phyloP scores from a whole-genome alignment of 53 echinoderm and acorn worm genomes.

The Glandiceps talaboti region DNA sequence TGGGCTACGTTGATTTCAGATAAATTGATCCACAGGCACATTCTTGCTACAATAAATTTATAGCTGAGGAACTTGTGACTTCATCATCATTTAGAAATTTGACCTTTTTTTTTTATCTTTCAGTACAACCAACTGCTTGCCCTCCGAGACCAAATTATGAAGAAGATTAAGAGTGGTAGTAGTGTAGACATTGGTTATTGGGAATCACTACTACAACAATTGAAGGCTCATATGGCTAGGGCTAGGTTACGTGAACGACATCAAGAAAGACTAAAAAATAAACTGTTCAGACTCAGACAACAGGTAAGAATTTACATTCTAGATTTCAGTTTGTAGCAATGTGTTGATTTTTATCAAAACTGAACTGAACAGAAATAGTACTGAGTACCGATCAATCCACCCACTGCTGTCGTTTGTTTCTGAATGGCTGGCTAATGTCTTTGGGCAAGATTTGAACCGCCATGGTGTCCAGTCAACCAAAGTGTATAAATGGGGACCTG shows the following conservation, averaged over 20 bases:
- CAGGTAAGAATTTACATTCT: conserved; percentile 64
- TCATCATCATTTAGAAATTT: no score
- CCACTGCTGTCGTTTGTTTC: neutral
- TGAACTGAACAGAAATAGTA: no score
- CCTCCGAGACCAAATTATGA: conserved; percentile 58
- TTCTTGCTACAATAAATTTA: no score
- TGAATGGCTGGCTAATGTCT: neutral
- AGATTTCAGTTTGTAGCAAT: no score
- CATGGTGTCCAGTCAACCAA: no score
- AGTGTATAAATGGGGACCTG: no score
- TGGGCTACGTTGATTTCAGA: no score
- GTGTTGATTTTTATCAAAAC: no score
- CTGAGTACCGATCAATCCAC: no score
- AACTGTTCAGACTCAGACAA: conserved; percentile 61
- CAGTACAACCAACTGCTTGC: conserved; percentile 67
- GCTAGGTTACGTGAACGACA: conserved; percentile 83
- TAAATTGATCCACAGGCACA: no score
- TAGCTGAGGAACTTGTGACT: no score
- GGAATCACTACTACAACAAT: conserved; percentile 85
- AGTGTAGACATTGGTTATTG: conserved; percentile 90
- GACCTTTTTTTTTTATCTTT: neutral
- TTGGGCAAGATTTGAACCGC: no score
- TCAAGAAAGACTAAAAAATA: conserved; percentile 77
- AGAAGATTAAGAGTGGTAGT: conserved; percentile 71
- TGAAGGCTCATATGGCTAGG: conserved; percentile 89